Evolutionary conservation across 2,888 invertebrate species (phyloP).

Genomic region (Cantharis rustica): DNA sequence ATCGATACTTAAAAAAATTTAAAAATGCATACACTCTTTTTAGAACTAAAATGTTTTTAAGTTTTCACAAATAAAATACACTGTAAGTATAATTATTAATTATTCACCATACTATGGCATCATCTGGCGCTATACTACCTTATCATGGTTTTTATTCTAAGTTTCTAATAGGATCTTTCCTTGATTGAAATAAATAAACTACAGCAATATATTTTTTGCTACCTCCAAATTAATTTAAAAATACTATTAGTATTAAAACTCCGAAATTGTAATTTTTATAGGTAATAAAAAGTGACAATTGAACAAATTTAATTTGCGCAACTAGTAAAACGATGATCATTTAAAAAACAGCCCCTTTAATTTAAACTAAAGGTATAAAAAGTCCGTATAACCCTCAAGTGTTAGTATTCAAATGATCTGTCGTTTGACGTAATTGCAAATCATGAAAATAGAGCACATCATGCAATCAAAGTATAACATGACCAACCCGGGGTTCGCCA

Average conservation of each 20-base stretch:
- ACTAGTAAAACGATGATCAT: conserved; percentile 41
- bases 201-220: not conserved
- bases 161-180: not conserved
- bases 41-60: too few relatives aligned
- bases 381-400: conserved; percentile 42
- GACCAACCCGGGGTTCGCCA: conserved; percentile 34
- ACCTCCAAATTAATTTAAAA: not conserved
- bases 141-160: too few relatives aligned
- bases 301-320: conserved; percentile 50
- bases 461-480: conserved; percentile 40
- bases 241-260: not conserved
- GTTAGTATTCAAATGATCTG: conserved; percentile 46
- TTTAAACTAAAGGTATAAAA: conserved; percentile 50
- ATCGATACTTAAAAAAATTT: too few relatives aligned
- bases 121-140: too few relatives aligned
- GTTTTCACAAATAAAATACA: too few relatives aligned
- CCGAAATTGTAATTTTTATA: conserved; percentile 17
- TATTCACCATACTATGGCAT: too few relatives aligned
- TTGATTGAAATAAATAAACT: not conserved
- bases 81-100: too few relatives aligned
- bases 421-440: conserved; percentile 47
- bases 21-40: too few relatives aligned
- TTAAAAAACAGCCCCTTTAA: conserved; percentile 43
- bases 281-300: conserved; percentile 44
- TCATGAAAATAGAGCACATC: conserved; percentile 46